Evolutionary conservation across 2,113 vertebrate genomes (phyloP).

Genomic region (Cariama cristata): DNA sequence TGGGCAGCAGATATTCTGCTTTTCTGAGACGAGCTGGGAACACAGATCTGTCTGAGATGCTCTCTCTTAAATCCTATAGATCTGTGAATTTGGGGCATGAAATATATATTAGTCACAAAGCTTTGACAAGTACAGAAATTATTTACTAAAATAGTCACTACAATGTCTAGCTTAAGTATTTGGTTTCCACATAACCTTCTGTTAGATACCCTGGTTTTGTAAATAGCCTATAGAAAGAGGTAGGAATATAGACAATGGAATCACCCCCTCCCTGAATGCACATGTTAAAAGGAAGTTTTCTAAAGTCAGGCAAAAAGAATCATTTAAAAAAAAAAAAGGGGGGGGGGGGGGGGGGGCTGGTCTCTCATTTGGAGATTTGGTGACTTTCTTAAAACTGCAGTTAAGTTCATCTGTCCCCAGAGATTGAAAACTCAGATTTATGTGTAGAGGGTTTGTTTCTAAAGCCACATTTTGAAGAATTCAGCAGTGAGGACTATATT

Average conservation of each 20-base stretch:
- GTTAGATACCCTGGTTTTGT: not conserved
- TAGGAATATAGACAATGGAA: not conserved
- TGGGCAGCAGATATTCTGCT: not conserved
- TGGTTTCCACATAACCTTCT: not conserved
- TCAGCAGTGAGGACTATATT: not conserved
- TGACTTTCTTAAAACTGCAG: not conserved
- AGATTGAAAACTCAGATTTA: not conserved
- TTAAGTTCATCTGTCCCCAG: not conserved
- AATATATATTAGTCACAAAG: not conserved
- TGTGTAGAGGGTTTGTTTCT: not conserved
- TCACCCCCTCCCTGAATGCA: fast-evolving
- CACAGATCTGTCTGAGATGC: not conserved
- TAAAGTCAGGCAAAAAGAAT: not conserved
- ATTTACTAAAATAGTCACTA: not conserved
- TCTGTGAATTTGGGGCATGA: not conserved
- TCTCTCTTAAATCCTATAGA: not conserved
- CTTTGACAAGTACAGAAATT: not conserved
- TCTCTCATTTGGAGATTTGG: not conserved
- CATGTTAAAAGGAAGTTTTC: not conserved
- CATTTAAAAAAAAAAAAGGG: not conserved
- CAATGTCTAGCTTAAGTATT: not conserved
- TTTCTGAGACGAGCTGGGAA: not conserved
- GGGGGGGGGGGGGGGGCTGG: too few relatives aligned
- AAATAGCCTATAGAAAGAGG: not conserved
- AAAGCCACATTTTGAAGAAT: not conserved